Base-by-base conservation (phyloP, 2,888 invertebrate species). In the Caradrina clavipalpis region DNA sequence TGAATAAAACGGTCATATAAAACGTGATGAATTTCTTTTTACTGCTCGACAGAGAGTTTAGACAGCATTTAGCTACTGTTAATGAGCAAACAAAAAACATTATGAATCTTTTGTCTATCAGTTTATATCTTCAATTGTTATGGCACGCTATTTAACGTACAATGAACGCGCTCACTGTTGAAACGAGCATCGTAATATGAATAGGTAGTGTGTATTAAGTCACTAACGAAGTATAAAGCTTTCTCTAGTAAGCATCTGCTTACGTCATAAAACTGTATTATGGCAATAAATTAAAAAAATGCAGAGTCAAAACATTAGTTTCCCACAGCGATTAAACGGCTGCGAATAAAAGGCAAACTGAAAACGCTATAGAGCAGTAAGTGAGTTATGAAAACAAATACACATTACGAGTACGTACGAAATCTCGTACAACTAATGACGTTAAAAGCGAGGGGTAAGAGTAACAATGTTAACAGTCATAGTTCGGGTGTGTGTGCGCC, bases 351-450 rank as follows among this genome's bases (percentile, higher is more conserved):
- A 90, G 91, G 93, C 88, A 86, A 84, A 83, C 91, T 92, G 92
- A 90, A 94, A 93, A 92, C 87, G 88, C 87, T 89, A 87, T 89
- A 86, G 87, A 88, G 87, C 82, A 87, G 88, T 90, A 8, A 45
- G 45, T 45, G 93, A 93, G 89, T 92, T 94, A 94, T 92, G 94
- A 94, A 95, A 95, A 95, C 94, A 95, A 94, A 94, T 93, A 94
- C 92, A 91, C 92, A 94, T 93, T 92, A 94, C 90, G 91, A 92
- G 90, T 93, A 89, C 90, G 90, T 92, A 93, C 90, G 88, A 94
- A 93, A 94, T 94, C 94, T 95, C 92, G 93, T 93, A 91, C 92
- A 93, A 92, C 95, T 95, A 95, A 95, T 95, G 95, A 95, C 91
- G 91, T 91, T 93, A 92, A 93, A 93, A 92, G 94, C 93, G 94